Evolutionary conservation across 2,797 vertebrate genomes (phyloP).

Genomic region (Chaetophractus vellerosus): DNA sequence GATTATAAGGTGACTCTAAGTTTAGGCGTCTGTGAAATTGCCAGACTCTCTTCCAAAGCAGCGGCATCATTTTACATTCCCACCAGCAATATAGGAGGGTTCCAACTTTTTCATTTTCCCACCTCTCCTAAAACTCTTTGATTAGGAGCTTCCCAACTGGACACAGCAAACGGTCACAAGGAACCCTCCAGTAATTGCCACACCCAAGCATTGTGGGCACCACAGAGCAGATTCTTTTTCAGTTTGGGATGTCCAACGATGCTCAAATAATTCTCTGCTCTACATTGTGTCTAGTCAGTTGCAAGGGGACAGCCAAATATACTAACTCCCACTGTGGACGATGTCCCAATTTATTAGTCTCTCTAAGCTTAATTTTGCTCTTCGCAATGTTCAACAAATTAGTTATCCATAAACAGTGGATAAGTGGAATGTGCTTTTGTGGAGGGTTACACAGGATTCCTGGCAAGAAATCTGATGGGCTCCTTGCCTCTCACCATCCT

Average conservation of each 20-base stretch:
- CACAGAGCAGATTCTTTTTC: background rate
- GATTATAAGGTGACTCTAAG: background rate
- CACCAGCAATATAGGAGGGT: background rate
- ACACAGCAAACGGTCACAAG: background rate
- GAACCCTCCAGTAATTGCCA: background rate
- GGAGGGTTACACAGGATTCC: background rate
- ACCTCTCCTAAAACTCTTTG: background rate
- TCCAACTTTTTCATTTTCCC: background rate
- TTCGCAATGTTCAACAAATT: background rate
- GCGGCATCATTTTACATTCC: background rate
- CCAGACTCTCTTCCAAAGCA: background rate
- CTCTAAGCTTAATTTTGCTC: background rate
- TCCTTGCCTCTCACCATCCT: background rate
- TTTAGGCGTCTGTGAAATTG: background rate
- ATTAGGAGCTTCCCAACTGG: background rate
- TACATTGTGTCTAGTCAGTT: background rate
- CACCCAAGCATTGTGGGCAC: background rate
- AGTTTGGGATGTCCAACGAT: background rate
- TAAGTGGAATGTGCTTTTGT: background rate
- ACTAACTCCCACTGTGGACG: too few species aligned
- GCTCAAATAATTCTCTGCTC: background rate
- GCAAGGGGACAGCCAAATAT: background rate
- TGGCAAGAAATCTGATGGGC: background rate
- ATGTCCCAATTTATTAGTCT: background rate
- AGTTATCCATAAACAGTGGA: background rate